Evolutionary conservation across 2,797 vertebrate species (phyloP), one percentile per base, ranked within the genome.

Genomic region (Notolabrus celidotus): DNA sequence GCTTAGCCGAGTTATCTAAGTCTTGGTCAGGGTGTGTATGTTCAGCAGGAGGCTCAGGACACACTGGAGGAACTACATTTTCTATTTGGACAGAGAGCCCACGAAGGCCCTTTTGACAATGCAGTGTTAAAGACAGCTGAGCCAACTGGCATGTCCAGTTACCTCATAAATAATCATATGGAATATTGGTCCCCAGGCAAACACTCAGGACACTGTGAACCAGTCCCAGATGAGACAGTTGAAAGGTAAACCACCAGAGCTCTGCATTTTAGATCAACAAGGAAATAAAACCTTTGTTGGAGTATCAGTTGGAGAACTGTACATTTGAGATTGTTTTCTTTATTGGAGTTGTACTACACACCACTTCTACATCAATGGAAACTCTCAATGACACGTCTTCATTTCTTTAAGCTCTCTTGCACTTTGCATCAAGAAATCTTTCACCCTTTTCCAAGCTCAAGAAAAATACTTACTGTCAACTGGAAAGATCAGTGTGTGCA

Each of bases 401-500:
- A 36, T 59, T n/a, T 25, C 14, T 12, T 23, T 10, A 19, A 19
- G 2, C 38, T 10, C 10, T 8, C 42, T 43, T n/a, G n/a, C n/a
- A n/a, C n/a, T n/a, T n/a, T n/a, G n/a, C n/a, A n/a, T 6, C 8
- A 9, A 20, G n/a, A 20, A 1, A 6, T 23, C 47, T 67, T 65
- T 46, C 1, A 49, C 55, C 67, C n/a, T 29, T 51, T 61, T 68
- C 15, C 23, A 57, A 63, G 47, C 34, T 43, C 25, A 45, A n/a
- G 27, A 19, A 46, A 47, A 54, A 74, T 29, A 49, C n/a, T 56
- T 19, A 15, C n/a, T 34, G 12, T 57, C 43, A 74, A 58, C 67
- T 45, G 36, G 22, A 63, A 34, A 60, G 51, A 71, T 77, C 57
- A 38, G 34, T 14, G 38, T 42, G 42, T 54, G 53, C 60, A 23